Base-by-base conservation (phyloP, 1,140 invertebrate species). In the Ceratina japonica region DNA sequence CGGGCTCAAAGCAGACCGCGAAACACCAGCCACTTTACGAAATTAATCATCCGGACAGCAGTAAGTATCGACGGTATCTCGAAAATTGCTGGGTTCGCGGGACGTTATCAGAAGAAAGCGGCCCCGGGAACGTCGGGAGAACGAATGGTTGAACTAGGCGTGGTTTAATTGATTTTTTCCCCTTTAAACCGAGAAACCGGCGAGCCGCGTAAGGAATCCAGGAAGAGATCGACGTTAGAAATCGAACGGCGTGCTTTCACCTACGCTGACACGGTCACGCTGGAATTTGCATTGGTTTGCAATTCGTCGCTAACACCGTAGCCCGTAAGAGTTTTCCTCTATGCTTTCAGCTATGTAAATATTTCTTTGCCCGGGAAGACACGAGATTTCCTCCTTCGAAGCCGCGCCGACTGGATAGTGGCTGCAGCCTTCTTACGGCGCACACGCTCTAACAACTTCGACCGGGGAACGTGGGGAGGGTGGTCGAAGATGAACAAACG, bases 241-340 rank as follows among this genome's bases (percentile, higher is more conserved):
- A 20, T 16, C 37, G 49, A 37, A 56, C 52, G 15, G 49, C 62
- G 75, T 27, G 68, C 68, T 78, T 51, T 72, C 58, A 27, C 75
- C 27, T 63, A 27, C 24, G n/a, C 37, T 7, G 5, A 24, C 20
- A 31, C 62, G 61, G 70, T 44, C 62, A 58, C 70, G 24, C 24
- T 54, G 52, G 66, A 73, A 79, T 81, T 81, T 81, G 80, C 75
- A 81, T 81, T 70, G 76, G 75, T 81, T 81, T 81, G 76, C 66
- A 81, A 78, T 79, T 81, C 75, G 59, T 79, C 44, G 80, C 51
- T 24, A 65, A 49, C 27, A 31, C 27, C 27, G 27, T 4, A 61
- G 66, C 59, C 51, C 68, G 77, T 78, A 78, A 78, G 75, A 78
- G 77, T 79, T 64, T 74, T 65, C 77, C 71, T 79, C 69, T 66